Evolutionary conservation across 1,140 invertebrate species (phyloP).

Genomic region (Heliothis virescens): DNA sequence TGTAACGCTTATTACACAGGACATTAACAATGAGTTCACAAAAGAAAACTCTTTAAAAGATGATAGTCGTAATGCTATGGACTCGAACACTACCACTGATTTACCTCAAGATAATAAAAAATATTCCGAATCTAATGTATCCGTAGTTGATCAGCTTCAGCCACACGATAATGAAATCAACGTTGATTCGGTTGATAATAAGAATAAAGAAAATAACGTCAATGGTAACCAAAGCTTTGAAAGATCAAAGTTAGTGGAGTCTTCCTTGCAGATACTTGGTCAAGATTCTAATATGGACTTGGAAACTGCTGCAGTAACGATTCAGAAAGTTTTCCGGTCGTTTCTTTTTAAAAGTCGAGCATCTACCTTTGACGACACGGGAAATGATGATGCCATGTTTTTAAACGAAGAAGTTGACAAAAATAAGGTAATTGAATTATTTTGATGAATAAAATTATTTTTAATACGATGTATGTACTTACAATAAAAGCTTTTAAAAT

Average conservation of each 20-base stretch:
- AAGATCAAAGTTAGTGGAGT: background rate
- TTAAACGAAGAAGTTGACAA: slow-evolving; percentile 66
- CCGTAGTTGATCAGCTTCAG: background rate
- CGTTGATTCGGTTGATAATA: background rate
- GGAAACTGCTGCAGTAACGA: slow-evolving; percentile 81
- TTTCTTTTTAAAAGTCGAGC: slow-evolving; percentile 81
- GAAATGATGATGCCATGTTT: slow-evolving; percentile 68
- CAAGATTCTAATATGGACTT: slow-evolving; percentile 72
- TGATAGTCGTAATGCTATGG: background rate
- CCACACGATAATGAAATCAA: background rate
- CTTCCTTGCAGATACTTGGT: background rate
- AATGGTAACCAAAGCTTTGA: slow-evolving; percentile 2
- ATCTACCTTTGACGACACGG: slow-evolving; percentile 74
- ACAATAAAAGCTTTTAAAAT: background rate
- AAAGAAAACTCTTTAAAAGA: background rate
- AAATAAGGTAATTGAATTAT: slow-evolving; percentile 62
- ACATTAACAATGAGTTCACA: background rate
- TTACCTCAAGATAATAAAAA: background rate
- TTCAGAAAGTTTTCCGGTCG: slow-evolving; percentile 81
- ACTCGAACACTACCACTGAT: background rate
- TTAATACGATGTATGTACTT: background rate
- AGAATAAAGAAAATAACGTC: background rate
- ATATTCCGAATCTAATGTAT: background rate
- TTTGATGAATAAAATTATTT: background rate
- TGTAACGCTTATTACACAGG: slow-evolving; percentile 3